Percentiles rank a stretch among this genome's conserved stretches.
Conservation (phyloP, 2,888 invertebrate species). For the Imbricaverruca yamaguchii region DNA sequence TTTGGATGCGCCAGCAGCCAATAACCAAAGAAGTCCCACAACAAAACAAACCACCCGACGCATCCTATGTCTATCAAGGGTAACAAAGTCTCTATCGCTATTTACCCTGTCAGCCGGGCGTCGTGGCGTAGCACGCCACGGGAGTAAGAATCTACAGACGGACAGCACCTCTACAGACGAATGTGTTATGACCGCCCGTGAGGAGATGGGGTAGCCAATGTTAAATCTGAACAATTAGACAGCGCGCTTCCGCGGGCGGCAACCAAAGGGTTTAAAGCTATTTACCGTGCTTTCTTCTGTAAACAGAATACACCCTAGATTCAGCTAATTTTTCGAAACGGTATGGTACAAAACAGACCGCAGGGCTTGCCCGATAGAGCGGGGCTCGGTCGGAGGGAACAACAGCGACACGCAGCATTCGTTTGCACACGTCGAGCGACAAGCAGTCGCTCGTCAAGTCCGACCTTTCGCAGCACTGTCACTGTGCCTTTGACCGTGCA, state of each 20-base stretch:
- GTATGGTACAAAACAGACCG: slow-evolving; percentile 2
- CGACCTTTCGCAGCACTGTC: no score
- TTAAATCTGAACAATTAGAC: slow-evolving; percentile 14
- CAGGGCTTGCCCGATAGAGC: not conserved
- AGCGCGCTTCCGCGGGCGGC: not conserved
- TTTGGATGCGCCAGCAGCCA: slow-evolving; percentile 10
- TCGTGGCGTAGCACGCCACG: not conserved
- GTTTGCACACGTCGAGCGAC: no score
- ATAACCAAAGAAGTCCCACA: not conserved
- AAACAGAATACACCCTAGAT: slow-evolving; percentile 22
- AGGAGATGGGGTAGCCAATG: not conserved
- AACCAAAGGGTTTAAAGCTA: slow-evolving; percentile 19
- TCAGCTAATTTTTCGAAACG: slow-evolving; percentile 11
- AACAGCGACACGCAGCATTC: not conserved
- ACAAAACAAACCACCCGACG: not conserved
- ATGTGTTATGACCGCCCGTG: not conserved
- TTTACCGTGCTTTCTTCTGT: slow-evolving; percentile 20
- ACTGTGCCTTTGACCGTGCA: no score
- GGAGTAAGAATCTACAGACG: not conserved
- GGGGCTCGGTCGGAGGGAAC: not conserved
- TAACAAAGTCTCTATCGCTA: not conserved
- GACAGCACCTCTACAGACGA: not conserved
- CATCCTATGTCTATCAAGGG: not conserved
- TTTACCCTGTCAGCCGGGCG: slow-evolving; percentile 11
- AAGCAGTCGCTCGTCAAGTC: no score